Conservation (phyloP, 2,797 vertebrate species). For the Enteromius afrohamiltoni region DNA sequence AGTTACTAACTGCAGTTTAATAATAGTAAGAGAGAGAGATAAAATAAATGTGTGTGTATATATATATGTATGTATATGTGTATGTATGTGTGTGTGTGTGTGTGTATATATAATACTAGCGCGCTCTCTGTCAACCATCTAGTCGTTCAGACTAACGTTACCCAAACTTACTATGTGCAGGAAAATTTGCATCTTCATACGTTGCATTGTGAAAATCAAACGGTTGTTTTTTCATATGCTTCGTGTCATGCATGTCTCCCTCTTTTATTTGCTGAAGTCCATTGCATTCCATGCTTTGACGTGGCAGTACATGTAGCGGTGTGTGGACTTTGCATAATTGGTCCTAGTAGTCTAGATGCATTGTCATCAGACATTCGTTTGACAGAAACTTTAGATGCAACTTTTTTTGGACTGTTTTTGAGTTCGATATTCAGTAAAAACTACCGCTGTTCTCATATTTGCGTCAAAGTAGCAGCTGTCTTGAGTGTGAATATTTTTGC, state of each 20-base stretch:
- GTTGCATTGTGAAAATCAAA: neutral
- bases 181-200: neutral
- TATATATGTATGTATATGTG: too few relatives aligned
- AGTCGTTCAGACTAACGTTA: neutral
- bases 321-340: neutral
- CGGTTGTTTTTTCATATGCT: neutral
- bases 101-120: neutral
- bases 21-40: too few relatives aligned
- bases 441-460: neutral
- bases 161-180: neutral
- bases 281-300: constrained; percentile 34
- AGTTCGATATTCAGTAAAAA: neutral
- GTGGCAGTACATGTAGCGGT: constrained; percentile 46
- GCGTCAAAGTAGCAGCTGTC: neutral
- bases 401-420: neutral
- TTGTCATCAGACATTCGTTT: neutral
- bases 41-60: too few relatives aligned
- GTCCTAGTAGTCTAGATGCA: neutral
- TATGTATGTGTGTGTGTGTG: too few relatives aligned
- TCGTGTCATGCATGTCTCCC: too few relatives aligned
- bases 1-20: neutral
- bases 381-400: neutral
- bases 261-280: neutral
- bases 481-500: neutral
- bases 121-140: neutral